Base-by-base conservation (phyloP, 2,888 invertebrate genomes). In the Dermolepida albohirtum region DNA sequence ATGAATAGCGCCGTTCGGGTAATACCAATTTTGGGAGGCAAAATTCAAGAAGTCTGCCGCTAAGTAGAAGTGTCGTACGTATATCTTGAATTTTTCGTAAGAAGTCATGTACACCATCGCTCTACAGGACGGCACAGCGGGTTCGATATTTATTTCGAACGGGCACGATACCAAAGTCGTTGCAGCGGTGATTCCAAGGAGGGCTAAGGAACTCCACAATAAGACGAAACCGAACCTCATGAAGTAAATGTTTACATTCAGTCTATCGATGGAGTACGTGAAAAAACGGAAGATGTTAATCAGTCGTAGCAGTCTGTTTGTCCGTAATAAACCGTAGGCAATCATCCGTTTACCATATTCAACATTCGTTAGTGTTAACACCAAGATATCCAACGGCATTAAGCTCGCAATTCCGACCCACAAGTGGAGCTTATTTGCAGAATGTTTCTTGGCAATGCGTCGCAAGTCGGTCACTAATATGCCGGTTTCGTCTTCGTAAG, bases 231-330 rank as follows among this genome's bases (percentile, higher is more conserved):
- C 39, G 41, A 66, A 55, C 5, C 66, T 54, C 64, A 64, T 50
- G 11, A 34, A 27, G 34, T 55, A 51, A 12, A 64, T 29, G 14
- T 66, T 69, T 29, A 64, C 50, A 17, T 66, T 67, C 17, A 64
- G 55, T 22, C 54, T 49, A 11, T 57, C 34, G 34, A 39, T 64
- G 17, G 59, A 55, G 11, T n/a, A 22, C 12, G 10, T 55, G 39
- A 69, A 69, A 51, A 65, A 70, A 44, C 59, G 59, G 16, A 70
- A 67, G 34, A 70, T 17, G 12, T 50, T 51, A 12, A 54, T 64
- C 17, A 70, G 49, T 14, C 73, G 66, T 5, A 68, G 43, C n/a
- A 72, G 62, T 10, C 73, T 67, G 57, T 72, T 73, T 22, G 68
- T 29, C 1, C 72, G 67, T 4, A 72, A 39, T 40, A 68, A 8